phyloP scores from a whole-genome alignment of 2,888 invertebrate species.

The Cantharis flavilabris region DNA sequence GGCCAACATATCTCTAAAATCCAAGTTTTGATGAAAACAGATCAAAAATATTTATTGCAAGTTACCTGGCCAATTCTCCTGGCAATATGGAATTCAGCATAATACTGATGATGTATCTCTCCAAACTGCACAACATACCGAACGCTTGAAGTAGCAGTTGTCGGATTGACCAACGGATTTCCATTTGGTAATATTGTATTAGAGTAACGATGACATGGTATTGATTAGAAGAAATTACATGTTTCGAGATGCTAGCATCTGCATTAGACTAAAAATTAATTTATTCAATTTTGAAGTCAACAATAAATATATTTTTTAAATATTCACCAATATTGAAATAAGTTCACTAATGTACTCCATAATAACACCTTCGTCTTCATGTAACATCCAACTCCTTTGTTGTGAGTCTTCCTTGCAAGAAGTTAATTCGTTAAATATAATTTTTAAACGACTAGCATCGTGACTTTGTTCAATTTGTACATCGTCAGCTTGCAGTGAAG shows the following conservation, averaged over 20 bases:
- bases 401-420: conserved; percentile 94
- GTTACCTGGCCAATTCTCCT: conserved; percentile 82
- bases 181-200: conserved; percentile 96
- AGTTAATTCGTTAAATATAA: conserved; percentile 81
- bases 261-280: conserved; percentile 68
- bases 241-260: conserved; percentile 84
- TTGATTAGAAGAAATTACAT: conserved; percentile 81
- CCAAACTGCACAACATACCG: conserved; percentile 85
- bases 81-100: conserved; percentile 88
- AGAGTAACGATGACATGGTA: conserved; percentile 83
- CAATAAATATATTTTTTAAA: no score
- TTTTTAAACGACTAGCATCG: conserved; percentile 81
- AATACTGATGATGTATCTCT: conserved; percentile 78
- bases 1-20: conserved; percentile 72
- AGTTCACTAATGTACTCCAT: conserved; percentile 82
- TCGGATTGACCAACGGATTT: conserved; percentile 84
- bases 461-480: conserved; percentile 77
- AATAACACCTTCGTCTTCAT: conserved; percentile 91
- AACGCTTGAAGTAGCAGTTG: conserved; percentile 83
- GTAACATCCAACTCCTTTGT: conserved; percentile 93
- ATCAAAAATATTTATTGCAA: background rate
- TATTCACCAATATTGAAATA: conserved; percentile 75
- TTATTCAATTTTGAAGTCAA: background rate
- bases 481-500: conserved; percentile 65
- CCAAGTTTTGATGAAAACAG: background rate